Evolutionary conservation across 2,797 vertebrate genomes (phyloP).

Genomic region (Botia kubotai): DNA sequence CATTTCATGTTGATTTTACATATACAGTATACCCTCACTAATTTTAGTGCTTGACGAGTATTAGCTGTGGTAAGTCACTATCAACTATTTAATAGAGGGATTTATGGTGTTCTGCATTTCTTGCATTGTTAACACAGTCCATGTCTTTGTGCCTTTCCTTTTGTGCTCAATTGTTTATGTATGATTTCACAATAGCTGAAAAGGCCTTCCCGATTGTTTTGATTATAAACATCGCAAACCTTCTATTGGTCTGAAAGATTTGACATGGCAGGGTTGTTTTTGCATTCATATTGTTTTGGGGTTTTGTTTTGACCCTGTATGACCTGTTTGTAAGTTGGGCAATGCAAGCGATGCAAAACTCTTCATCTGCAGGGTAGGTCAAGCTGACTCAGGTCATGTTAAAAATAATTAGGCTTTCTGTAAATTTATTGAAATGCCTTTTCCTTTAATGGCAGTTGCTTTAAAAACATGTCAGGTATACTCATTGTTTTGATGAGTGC

Average conservation of each 20-base stretch:
- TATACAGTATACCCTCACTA: not conserved
- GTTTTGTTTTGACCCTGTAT: conserved; percentile 28
- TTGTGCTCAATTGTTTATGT: conserved; percentile 1
- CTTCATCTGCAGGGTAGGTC: conserved; percentile 50
- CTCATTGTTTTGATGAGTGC: conserved; percentile 47
- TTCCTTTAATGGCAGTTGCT: conserved; percentile 30
- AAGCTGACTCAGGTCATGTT: conserved; percentile 56
- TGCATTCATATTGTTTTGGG: conserved; percentile 33
- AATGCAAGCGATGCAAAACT: conserved; percentile 38
- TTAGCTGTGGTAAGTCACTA: not conserved
- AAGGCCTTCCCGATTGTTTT: conserved; percentile 12
- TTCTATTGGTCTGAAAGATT: conserved; percentile 19
- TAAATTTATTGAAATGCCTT: conserved; percentile 36
- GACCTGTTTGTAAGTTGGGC: conserved; percentile 5
- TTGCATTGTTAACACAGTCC: not conserved
- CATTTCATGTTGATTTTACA: conserved; percentile 42
- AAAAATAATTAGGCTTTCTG: conserved; percentile 41
- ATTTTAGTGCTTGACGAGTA: conserved; percentile 3
- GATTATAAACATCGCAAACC: not conserved
- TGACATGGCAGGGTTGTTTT: conserved; percentile 46
- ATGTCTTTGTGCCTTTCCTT: conserved; percentile 46
- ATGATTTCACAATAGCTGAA: conserved; percentile 1
- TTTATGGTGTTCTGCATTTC: conserved; percentile 16
- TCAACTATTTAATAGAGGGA: conserved; percentile 4
- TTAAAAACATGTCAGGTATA: conserved; percentile 40